Conservation (phyloP, 2,888 invertebrate species). For the Hipparchia sbordonii region DNA sequence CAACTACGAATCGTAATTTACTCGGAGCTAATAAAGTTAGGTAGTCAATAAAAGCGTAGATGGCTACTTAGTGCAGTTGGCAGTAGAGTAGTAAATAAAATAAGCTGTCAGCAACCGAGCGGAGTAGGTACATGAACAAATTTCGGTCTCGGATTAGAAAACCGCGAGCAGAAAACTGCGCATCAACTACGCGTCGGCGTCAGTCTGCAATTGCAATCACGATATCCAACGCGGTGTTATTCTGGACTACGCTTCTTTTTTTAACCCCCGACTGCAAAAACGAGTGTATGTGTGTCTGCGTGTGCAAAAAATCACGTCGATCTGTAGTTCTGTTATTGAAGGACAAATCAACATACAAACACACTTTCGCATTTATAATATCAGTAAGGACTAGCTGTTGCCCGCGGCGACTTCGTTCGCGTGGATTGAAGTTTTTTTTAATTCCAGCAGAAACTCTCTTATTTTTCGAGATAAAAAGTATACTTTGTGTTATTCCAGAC, state of each 20-base stretch:
- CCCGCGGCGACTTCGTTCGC: no score
- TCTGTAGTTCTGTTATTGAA: no score
- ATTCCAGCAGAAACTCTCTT: no score
- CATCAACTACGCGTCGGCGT: constrained; percentile 47
- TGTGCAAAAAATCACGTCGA: no score
- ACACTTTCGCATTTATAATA: no score
- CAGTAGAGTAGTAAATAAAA: constrained; percentile 38
- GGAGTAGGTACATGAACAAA: constrained; percentile 54
- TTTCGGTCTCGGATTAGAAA: constrained; percentile 67
- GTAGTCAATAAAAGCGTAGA: constrained; percentile 17
- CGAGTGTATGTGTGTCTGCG: no score
- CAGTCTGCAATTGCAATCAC: constrained; percentile 38
- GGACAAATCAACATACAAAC: no score
- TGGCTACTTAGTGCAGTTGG: constrained; percentile 29
- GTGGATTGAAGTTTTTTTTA: no score
- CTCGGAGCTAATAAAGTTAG: not conserved
- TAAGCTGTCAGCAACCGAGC: constrained; percentile 37
- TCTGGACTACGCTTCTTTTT: constrained; percentile 31
- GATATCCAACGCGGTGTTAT: constrained; percentile 38
- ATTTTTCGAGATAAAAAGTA: no score
- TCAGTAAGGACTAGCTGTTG: no score
- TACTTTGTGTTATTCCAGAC: no score
- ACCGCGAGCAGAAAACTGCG: constrained; percentile 67
- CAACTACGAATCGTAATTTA: not conserved
- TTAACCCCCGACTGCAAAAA: no score